Evolutionary conservation across 2,113 vertebrate genomes (phyloP), one percentile per base, ranked within the genome.

Genomic region (Perccottus glenii): DNA sequence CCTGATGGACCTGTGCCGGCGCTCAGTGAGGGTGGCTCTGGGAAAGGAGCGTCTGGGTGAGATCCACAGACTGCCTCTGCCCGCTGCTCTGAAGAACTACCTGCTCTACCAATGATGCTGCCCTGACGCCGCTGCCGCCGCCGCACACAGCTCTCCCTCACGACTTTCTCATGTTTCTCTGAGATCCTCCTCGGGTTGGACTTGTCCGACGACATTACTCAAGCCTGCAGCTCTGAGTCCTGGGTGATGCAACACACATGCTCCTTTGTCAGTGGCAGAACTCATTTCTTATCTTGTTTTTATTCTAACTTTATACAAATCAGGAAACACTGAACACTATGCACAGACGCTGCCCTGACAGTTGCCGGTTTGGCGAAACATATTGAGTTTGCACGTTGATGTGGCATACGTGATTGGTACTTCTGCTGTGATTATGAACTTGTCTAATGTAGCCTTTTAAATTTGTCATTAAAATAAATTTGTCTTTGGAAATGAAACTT

Each of bases 81-180:
- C 98, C 0, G 96, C 94, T 19, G 94, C 97, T 58, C 96, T 99
- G 85, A 99, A 98, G 94, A 96, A 94, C 89, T 99, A 99, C 90
- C 94, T 99, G 89, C 96, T 98, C 67, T 99, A 99, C 93, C 97
- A 99, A 87, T 99, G 95, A 98, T 59, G 40, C 19, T 27, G 19
- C 19, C 19, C 19, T 27, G 19, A 27, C 3, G 60, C 38, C 44
- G 71, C 14, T 14, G 64, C 60, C 4, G 68, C 60, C 64, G 50
- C 60, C 11, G 45, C 19, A 64, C 42, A 44, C 47, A 70, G 49
- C 75, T 78, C 64, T 11, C 32, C 36, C 35, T 75, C 64, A 27
- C 19, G 19, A 27, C 65, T 4, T 32, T 47, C 64, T 57, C 4
- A 3, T 77, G 47, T 62, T 82, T 76, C 89, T 82, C 86, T 88